A percentile compares a stretch with the other conserved stretches of the same genome.
phyloP scores from a whole-genome alignment of 1,140 invertebrate genomes.

The Atta cephalotes region DNA sequence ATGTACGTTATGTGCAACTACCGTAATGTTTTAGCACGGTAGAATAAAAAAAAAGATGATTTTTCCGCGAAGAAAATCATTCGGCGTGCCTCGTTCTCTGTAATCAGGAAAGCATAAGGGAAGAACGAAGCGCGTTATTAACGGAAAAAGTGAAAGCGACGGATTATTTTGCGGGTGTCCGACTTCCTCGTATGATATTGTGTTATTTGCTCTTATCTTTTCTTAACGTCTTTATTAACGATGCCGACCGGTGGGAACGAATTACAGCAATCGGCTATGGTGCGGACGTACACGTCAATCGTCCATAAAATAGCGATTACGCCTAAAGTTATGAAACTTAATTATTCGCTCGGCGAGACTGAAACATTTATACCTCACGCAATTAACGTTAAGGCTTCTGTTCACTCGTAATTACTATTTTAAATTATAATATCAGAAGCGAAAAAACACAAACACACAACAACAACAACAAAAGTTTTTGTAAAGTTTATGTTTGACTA shows the following conservation, averaged over 20 bases:
- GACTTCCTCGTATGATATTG: slow-evolving; percentile 52
- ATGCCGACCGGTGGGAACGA: neutral
- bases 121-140: slow-evolving; percentile 35
- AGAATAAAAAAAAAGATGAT: neutral
- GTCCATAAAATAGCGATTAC: slow-evolving; percentile 21
- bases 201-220: slow-evolving; percentile 28
- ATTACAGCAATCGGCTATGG: slow-evolving; percentile 20
- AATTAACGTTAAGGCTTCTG: slow-evolving; percentile 13
- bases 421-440: too few species aligned
- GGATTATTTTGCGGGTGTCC: slow-evolving; percentile 35
- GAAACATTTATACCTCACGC: neutral
- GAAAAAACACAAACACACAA: too few species aligned
- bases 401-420: too few species aligned
- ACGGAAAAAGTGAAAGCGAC: slow-evolving; percentile 65
- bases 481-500: too few species aligned
- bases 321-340: slow-evolving; percentile 35
- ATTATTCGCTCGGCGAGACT: slow-evolving; percentile 43
- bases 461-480: too few species aligned
- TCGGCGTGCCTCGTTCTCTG: neutral
- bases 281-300: neutral
- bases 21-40: neutral
- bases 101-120: slow-evolving; percentile 40
- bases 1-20: neutral
- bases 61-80: slow-evolving; percentile 22
- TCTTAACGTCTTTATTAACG: slow-evolving; percentile 30